phyloP scores from a whole-genome alignment of 2,888 invertebrate genomes.

The Oxytorus armatus region DNA sequence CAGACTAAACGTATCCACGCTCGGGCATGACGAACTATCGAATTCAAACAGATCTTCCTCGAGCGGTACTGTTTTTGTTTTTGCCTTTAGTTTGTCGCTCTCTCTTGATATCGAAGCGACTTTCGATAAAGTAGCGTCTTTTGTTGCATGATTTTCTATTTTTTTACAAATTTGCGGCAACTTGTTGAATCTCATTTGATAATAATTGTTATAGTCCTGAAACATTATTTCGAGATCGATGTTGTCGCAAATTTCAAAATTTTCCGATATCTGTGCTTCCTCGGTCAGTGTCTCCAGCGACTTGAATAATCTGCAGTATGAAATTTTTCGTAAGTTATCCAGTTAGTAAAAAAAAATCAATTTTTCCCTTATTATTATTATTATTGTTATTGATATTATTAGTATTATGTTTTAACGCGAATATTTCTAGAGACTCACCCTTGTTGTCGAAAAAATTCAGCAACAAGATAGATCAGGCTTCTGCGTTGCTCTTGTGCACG shows the following conservation, averaged over 20 bases:
- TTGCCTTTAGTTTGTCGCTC: slow-evolving; percentile 25
- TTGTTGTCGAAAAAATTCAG: slow-evolving; percentile 89
- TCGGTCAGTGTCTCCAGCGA: slow-evolving; percentile 88
- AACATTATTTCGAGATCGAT: slow-evolving; percentile 95
- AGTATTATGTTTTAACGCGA: too few relatives aligned
- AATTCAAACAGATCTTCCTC: slow-evolving; percentile 9
- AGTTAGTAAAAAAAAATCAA: too few relatives aligned
- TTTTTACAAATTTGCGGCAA: slow-evolving; percentile 92
- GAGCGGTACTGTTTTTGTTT: neutral
- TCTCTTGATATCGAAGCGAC: slow-evolving; percentile 13
- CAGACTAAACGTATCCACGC: slow-evolving; percentile 71
- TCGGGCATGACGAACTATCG: slow-evolving; percentile 15
- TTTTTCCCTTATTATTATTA: neutral
- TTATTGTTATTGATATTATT: too few relatives aligned
- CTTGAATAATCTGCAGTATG: slow-evolving; percentile 77
- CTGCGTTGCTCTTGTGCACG: slow-evolving; percentile 77
- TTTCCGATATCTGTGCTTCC: slow-evolving; percentile 90
- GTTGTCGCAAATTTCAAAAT: slow-evolving; percentile 94
- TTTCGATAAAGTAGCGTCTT: slow-evolving; percentile 30
- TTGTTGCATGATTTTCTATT: slow-evolving; percentile 77
- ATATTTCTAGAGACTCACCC: slow-evolving; percentile 82
- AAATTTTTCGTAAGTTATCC: too few relatives aligned
- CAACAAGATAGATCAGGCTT: slow-evolving; percentile 87
- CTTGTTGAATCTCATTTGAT: slow-evolving; percentile 93
- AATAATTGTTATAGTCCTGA: slow-evolving; percentile 95